Percentiles rank a stretch among this genome's conserved stretches.
These are phyloP conservation scores for Botrylloides violaceus DNA, from an alignment of 23 tunicate species.

Conservation along the genomic window DNA sequence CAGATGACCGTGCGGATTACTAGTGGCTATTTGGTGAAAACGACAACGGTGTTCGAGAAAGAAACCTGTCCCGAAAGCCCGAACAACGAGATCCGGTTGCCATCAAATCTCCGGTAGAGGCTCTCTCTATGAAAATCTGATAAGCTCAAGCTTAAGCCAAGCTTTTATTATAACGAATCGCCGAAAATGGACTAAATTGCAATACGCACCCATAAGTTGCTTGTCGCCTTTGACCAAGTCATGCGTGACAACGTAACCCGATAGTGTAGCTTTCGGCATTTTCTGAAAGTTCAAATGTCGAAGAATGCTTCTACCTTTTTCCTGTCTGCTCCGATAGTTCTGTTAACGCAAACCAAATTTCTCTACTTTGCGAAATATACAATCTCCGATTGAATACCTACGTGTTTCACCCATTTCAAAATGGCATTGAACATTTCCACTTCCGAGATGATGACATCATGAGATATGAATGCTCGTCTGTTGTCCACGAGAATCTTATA, in stretches of 20 bases:
- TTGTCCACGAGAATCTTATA: conserved; percentile 32
- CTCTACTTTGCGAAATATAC: too few species aligned
- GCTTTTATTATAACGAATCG: too few species aligned
- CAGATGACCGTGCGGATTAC: too few species aligned
- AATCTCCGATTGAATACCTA: too few species aligned
- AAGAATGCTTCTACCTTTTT: conserved; percentile 15
- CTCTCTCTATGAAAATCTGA: too few species aligned
- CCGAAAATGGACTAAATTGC: not conserved
- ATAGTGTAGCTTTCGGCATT: conserved; percentile 41
- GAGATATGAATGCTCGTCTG: conserved; percentile 27
- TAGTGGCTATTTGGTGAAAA: too few species aligned
- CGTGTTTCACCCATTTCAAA: conserved; percentile 39
- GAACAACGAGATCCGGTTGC: too few species aligned
- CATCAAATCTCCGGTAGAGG: too few species aligned
- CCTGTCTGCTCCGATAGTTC: conserved; percentile 30
- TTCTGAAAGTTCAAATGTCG: conserved; percentile 32
- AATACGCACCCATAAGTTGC: conserved; percentile 31
- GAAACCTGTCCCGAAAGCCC: too few species aligned
- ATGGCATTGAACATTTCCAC: conserved; percentile 53
- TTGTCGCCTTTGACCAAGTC: conserved; percentile 32
- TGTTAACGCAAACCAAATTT: too few species aligned
- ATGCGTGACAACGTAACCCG: conserved; percentile 47
- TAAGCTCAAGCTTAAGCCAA: too few species aligned
- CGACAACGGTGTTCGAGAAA: too few species aligned
- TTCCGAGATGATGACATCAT: conserved; percentile 36